Evolutionary conservation across 2,888 invertebrate species (phyloP).

Genomic region (Stratiomys singularior): DNA sequence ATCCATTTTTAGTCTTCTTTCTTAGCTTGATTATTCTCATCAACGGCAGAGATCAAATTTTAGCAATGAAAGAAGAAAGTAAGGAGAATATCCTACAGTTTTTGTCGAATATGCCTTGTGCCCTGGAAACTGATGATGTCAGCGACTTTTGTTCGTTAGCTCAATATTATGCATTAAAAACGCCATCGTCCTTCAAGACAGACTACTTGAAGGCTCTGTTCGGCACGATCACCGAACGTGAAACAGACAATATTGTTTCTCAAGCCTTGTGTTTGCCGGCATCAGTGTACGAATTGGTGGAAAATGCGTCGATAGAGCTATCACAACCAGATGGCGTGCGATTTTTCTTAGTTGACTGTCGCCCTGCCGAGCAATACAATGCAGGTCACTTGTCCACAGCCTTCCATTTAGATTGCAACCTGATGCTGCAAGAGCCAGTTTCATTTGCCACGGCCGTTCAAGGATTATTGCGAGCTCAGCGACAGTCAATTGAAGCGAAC

Average conservation of each 20-base stretch:
- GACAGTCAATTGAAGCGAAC: constrained; percentile 85
- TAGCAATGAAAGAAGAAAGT: constrained; percentile 78
- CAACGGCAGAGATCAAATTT: constrained; percentile 89
- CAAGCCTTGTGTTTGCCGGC: constrained; percentile 96
- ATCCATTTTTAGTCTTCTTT: constrained; percentile 96
- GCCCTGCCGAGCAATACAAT: constrained; percentile 97
- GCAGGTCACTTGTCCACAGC: constrained; percentile 96
- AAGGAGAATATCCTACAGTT: constrained; percentile 76
- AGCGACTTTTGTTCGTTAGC: constrained; percentile 96
- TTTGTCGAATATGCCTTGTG: constrained; percentile 81
- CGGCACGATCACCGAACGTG: constrained; percentile 69
- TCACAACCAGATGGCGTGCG: constrained; percentile 74
- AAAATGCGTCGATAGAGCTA: constrained; percentile 78
- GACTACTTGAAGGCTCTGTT: constrained; percentile 78
- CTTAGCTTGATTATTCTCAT: constrained; percentile 94
- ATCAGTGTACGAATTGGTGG: constrained; percentile 91
- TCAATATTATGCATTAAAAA: constrained; percentile 94
- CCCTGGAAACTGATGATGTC: constrained; percentile 92
- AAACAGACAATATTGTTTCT: constrained; percentile 70
- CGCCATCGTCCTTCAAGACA: constrained; percentile 91
- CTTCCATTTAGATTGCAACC: constrained; percentile 96
- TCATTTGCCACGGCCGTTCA: constrained; percentile 95
- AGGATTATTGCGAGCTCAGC: constrained; percentile 85
- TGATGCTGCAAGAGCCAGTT: constrained; percentile 96
- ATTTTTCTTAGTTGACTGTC: constrained; percentile 96